Evolutionary conservation across 2,113 vertebrate species (phyloP).

Genomic region (Morphnarchus princeps): DNA sequence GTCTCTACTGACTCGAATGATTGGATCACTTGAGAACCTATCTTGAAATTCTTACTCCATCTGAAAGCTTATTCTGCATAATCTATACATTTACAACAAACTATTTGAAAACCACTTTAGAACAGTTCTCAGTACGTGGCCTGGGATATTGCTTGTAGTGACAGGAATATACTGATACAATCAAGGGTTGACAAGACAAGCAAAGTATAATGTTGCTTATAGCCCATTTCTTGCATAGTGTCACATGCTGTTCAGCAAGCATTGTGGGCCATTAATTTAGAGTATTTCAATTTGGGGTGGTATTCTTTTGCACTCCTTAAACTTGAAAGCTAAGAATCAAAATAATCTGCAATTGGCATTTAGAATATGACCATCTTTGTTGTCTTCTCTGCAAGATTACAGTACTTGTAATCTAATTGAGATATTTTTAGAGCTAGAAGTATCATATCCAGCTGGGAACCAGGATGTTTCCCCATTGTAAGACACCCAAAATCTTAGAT

Average conservation of each 20-base stretch:
- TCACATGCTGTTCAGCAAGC: not conserved
- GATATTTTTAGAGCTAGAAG: constrained; percentile 1
- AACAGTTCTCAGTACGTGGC: not conserved
- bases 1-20: not conserved
- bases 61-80: not conserved
- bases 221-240: not conserved
- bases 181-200: not conserved
- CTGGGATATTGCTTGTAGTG: not conserved
- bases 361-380: not conserved
- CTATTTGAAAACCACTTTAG: not conserved
- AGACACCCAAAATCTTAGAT: not conserved
- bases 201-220: not conserved
- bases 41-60: not conserved
- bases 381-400: not conserved
- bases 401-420: not conserved
- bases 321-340: not conserved
- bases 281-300: not conserved
- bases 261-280: not conserved
- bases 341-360: not conserved
- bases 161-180: not conserved
- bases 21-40: not conserved
- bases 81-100: not conserved
- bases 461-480: not conserved
- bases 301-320: not conserved
- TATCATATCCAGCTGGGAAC: not conserved